These are phyloP conservation scores for Limnephilus lunatus DNA, from an alignment of 2,888 invertebrate species.

Conservation along the genomic window DNA sequence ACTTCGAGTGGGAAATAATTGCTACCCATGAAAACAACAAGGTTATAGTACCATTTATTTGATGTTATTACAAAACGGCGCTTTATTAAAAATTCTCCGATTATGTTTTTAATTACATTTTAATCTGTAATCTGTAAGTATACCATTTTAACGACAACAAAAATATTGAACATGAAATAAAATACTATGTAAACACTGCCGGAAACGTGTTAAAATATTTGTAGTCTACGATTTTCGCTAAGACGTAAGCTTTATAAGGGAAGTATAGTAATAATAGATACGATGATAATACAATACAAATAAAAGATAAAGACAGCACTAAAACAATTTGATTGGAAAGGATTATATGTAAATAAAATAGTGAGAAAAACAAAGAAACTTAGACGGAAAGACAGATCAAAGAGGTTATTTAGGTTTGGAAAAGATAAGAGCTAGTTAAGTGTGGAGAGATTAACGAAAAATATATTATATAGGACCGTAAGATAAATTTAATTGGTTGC, in stretches of 20 bases:
- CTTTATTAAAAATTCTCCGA: not conserved
- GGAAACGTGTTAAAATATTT: not conserved
- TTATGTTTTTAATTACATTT: not conserved
- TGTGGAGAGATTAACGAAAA: no score
- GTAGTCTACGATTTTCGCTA: not conserved
- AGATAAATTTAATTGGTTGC: no score
- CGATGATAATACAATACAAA: not conserved
- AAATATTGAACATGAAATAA: no score
- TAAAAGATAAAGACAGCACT: no score
- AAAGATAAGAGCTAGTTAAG: no score
- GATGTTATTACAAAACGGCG: not conserved
- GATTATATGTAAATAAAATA: no score
- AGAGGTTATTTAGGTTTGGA: no score
- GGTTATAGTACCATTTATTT: not conserved
- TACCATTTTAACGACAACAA: no score
- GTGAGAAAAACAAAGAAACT: no score
- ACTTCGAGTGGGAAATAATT: not conserved
- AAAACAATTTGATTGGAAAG: no score
- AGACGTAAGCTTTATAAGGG: not conserved
- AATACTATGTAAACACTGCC: not conserved
- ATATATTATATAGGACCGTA: no score
- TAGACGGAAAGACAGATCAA: no score
- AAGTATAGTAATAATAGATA: not conserved
- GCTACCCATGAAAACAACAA: not conserved
- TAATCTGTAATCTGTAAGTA: not conserved